Base-by-base conservation (phyloP, 2,888 invertebrate genomes). In the Eueremaeus valkanovi region DNA sequence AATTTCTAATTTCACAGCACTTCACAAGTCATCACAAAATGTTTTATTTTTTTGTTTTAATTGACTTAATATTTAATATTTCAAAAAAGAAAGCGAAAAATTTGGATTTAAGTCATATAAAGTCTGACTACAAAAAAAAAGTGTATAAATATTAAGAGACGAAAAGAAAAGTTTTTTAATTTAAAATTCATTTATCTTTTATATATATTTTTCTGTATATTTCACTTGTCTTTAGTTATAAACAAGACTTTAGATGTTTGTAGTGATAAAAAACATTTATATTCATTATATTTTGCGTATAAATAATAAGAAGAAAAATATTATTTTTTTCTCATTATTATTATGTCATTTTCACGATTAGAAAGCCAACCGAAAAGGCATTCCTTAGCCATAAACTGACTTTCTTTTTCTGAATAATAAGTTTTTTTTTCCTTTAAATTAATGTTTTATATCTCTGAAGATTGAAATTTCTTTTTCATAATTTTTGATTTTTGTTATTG, bases 201-300 rank as follows among this genome's bases (percentile, higher is more conserved):
- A 45, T 13, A 18, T 45, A 18, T 16, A 45, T 11, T 13, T 6
- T 13, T n/a, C n/a, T n/a, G n/a, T n/a, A n/a, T n/a, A 21, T 24
- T 21, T n/a, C 51, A 5, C 51, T 24, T 45, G 9, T 18, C 18
- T 11, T n/a, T 45, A 51, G 5, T 21, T 21, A 24, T 21, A 51
- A 51, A 51, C 51, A n/a, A 51, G 51, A 51, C 51, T 51, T 51
- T 24, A 51, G 51, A 45, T 45, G 51, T 24, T 21, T 21, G 24
- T 8, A 51, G 21, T 51, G 51, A 61, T 61, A 61, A 61, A 51
- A 6, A 58, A 33, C 61, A 61, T 61, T 61, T 61, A 61, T 61
- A 61, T 61, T 61, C 33, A 61, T 61, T 61, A 61, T 61, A 9
- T 29, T n/a, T 27, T 18, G 18, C 18, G 18, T 18, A 61, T 61